A percentile compares a stretch with the other conserved stretches of the same genome.
Evolutionary conservation across 2,113 vertebrate species (phyloP).

Genomic region (Paramisgurnus dabryanus): DNA sequence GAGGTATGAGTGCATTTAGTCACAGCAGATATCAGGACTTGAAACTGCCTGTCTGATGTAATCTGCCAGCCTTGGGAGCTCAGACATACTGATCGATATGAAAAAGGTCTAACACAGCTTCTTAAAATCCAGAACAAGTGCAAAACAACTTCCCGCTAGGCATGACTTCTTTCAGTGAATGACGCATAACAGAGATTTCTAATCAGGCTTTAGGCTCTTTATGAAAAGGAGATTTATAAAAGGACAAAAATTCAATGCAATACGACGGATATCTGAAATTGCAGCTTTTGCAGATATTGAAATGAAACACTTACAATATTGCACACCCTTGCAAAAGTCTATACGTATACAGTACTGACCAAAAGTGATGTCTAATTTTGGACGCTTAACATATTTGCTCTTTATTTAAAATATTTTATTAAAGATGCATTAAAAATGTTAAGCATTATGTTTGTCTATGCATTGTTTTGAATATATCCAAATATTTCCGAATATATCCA

Average conservation of each 20-base stretch:
- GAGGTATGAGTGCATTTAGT: constrained; percentile 37
- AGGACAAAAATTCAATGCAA: background rate
- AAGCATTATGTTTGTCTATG: too few relatives aligned
- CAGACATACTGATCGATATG: constrained; percentile 44
- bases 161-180: constrained; percentile 23
- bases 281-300: too few relatives aligned
- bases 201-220: constrained; percentile 11
- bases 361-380: background rate
- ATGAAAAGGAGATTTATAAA: background rate
- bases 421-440: too few relatives aligned
- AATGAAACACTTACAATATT: too few relatives aligned
- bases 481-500: too few relatives aligned
- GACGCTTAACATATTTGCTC: too few relatives aligned
- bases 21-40: constrained; percentile 28
- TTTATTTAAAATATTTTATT: too few relatives aligned
- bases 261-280: too few relatives aligned
- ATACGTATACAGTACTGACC: too few relatives aligned
- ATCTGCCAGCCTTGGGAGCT: constrained; percentile 47
- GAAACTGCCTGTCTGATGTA: constrained; percentile 46
- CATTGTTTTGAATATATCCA: too few relatives aligned
- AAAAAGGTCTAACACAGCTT: constrained; percentile 45
- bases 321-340: too few relatives aligned
- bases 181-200: background rate
- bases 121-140: constrained; percentile 35
- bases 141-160: constrained; percentile 36